Conservation (phyloP, 2,797 vertebrate species). For the Vultur gryphus region DNA sequence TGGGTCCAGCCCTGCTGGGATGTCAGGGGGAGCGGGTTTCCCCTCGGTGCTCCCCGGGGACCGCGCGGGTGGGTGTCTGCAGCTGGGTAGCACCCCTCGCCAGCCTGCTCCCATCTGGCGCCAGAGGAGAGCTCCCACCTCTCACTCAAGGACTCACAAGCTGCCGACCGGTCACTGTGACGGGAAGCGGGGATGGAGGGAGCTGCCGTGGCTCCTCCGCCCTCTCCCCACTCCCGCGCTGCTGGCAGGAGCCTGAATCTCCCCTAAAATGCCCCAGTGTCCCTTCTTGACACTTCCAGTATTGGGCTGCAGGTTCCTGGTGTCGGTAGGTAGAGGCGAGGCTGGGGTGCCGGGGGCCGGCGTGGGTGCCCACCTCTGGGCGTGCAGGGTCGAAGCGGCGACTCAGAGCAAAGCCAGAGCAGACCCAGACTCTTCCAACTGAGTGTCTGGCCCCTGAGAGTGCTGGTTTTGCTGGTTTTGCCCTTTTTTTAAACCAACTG, state of each 20-base stretch:
- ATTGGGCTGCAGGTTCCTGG: neutral
- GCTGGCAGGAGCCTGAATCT: constrained; percentile 23
- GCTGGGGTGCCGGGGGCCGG: neutral
- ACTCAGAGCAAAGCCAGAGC: neutral
- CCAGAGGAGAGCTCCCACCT: neutral
- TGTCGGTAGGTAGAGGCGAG: neutral
- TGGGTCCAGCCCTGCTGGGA: neutral
- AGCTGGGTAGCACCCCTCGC: neutral
- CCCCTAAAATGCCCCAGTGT: neutral
- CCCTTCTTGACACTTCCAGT: neutral
- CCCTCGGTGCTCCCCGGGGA: neutral
- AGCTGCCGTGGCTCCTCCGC: accelerated
- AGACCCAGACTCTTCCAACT: neutral
- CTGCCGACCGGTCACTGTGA: constrained; percentile 65
- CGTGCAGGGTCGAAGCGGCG: neutral
- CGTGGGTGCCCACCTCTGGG: neutral
- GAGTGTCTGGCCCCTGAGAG: neutral
- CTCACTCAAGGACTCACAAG: neutral
- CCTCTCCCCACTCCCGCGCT: neutral
- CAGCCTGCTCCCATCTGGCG: neutral
- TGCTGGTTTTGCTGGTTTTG: neutral
- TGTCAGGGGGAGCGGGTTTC: accelerated
- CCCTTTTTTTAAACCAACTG: neutral
- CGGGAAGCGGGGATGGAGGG: neutral
- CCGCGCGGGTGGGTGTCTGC: accelerated